These are phyloP conservation scores for Drosophila oshimai DNA, from an alignment of 1,140 invertebrate genomes.

Conservation along the genomic window DNA sequence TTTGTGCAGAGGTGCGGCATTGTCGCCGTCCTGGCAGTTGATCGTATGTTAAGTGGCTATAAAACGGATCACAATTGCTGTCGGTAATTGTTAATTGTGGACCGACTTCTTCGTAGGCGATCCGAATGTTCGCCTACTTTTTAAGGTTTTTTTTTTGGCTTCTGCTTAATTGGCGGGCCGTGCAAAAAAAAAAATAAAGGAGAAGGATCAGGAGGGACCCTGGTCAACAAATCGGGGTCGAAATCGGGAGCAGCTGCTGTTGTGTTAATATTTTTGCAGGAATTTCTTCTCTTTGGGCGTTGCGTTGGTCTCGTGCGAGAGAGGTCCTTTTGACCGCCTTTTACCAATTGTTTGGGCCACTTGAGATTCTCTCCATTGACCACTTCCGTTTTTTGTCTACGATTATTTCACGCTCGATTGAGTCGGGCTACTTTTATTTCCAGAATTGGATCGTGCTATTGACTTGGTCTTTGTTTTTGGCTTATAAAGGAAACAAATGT, in stretches of 20 bases:
- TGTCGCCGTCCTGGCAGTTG: constrained; percentile 60
- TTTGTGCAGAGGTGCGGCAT: constrained; percentile 35
- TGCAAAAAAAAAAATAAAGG: constrained; percentile 33
- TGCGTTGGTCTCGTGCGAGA: constrained; percentile 68
- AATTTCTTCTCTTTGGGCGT: constrained; percentile 42
- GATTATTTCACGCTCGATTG: constrained; percentile 61
- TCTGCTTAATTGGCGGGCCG: constrained; percentile 69
- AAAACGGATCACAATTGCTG: constrained; percentile 64
- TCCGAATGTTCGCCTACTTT: constrained; percentile 33
- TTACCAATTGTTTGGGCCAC: constrained; percentile 50
- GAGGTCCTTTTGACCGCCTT: constrained; percentile 15
- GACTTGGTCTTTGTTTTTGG: constrained; percentile 6
- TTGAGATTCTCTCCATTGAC: constrained; percentile 60
- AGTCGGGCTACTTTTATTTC: constrained; percentile 5
- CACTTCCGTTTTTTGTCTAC: constrained; percentile 65
- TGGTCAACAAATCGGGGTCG: constrained; percentile 7
- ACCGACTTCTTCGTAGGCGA: constrained; percentile 21
- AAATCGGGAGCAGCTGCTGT: constrained; percentile 21
- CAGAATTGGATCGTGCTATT: constrained; percentile 63
- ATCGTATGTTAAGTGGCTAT: constrained; percentile 81
- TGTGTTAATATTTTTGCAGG: constrained; percentile 29
- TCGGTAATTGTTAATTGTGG: constrained; percentile 54
- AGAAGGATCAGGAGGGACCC: background rate
- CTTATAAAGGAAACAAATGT: constrained; percentile 2
- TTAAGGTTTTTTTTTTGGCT: constrained; percentile 50